These are phyloP conservation scores for Siniperca knerii DNA, from an alignment of 2,113 vertebrate species.

Conservation along the genomic window DNA sequence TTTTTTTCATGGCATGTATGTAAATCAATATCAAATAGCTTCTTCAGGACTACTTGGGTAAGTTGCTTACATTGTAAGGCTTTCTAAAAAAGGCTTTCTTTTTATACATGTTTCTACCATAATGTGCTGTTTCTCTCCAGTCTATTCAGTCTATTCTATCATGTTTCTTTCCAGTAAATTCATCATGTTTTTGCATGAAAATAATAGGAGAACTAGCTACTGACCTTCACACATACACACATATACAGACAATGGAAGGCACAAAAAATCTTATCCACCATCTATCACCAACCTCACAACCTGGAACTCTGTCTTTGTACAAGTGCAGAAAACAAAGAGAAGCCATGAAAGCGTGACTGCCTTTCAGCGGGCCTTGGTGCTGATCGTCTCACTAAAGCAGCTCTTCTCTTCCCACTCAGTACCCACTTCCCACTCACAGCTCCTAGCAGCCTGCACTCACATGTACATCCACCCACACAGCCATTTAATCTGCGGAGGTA, in stretches of 20 bases:
- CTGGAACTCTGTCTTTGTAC: slow-evolving; percentile 53
- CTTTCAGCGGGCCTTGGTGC: slow-evolving; percentile 72
- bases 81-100: not conserved
- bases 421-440: slow-evolving; percentile 81
- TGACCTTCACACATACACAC: not conserved
- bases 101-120: not conserved
- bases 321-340: slow-evolving; percentile 66
- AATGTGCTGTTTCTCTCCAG: not conserved
- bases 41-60: not conserved
- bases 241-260: not conserved
- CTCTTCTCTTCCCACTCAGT: slow-evolving; percentile 82
- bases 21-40: not conserved
- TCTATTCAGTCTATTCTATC: slow-evolving; percentile 3
- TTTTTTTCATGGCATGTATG: not conserved
- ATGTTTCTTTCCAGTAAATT: slow-evolving; percentile 7
- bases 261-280: slow-evolving; percentile 27
- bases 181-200: slow-evolving; percentile 22
- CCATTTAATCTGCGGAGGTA: slow-evolving; percentile 73
- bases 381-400: slow-evolving; percentile 78
- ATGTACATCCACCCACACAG: slow-evolving; percentile 78
- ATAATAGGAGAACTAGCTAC: not conserved
- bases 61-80: not conserved
- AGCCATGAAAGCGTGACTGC: slow-evolving; percentile 72
- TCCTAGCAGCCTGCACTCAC: slow-evolving; percentile 80
- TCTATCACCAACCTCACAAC: slow-evolving; percentile 34